These are phyloP conservation scores for Lycopodina hypogea DNA, from an alignment of 37 sponge, comb jelly and placozoan genomes.

Conservation along the genomic window DNA sequence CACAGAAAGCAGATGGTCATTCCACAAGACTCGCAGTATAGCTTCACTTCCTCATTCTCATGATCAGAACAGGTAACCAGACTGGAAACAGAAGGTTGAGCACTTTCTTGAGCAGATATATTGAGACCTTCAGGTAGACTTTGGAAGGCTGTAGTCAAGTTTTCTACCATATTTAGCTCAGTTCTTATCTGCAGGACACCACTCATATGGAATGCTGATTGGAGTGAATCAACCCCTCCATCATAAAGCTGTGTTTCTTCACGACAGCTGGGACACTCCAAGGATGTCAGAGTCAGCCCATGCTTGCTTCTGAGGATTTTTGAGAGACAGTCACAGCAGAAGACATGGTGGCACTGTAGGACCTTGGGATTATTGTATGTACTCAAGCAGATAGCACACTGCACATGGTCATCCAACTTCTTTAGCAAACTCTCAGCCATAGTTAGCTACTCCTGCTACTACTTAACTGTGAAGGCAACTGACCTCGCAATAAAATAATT, in stretches of 20 bases:
- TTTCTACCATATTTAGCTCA: neutral
- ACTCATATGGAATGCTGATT: conserved; percentile 10
- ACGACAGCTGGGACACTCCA: conserved; percentile 18
- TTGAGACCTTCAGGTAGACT: neutral
- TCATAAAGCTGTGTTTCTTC: neutral
- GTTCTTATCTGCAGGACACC: neutral
- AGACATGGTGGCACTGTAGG: conserved; percentile 31
- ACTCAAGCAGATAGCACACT: conserved; percentile 19
- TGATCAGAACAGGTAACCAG: neutral
- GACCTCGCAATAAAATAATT: too few species aligned
- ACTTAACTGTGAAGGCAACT: too few species aligned
- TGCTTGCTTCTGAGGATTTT: neutral
- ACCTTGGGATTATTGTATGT: conserved; percentile 24
- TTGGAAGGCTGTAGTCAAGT: neutral
- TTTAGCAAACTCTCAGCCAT: neutral
- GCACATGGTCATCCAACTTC: conserved; percentile 4
- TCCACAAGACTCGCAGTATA: conserved; percentile 19
- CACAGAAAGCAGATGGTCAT: conserved; percentile 1
- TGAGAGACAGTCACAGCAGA: conserved; percentile 5
- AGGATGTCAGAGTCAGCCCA: neutral
- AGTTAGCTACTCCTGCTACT: neutral
- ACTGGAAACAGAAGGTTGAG: neutral
- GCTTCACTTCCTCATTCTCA: neutral
- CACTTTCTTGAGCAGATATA: neutral
- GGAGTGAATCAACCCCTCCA: neutral